Percentiles rank a stretch among this genome's conserved stretches.
Evolutionary conservation across 2,888 invertebrate genomes (phyloP).

Genomic region (Blomia tropicalis): DNA sequence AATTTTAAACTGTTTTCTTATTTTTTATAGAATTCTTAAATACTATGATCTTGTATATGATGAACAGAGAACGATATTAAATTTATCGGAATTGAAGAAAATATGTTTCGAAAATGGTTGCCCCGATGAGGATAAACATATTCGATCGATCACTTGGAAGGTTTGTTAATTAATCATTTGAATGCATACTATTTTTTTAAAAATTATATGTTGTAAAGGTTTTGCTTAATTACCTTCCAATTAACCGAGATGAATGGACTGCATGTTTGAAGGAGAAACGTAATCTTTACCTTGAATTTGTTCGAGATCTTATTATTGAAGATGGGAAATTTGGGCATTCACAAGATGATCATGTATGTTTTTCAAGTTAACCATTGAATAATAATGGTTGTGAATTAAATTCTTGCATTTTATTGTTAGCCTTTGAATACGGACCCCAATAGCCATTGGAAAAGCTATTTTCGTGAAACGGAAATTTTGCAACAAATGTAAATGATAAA

Average conservation of each 20-base stretch:
- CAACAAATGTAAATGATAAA: slow-evolving; percentile 58
- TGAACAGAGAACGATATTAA: not conserved
- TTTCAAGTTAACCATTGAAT: no score
- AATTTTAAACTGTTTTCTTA: slow-evolving; percentile 1
- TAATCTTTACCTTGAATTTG: slow-evolving; percentile 60
- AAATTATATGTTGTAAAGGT: slow-evolving; percentile 8
- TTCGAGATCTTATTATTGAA: slow-evolving; percentile 34
- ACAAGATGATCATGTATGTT: slow-evolving; percentile 25
- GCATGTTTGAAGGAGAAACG: slow-evolving; percentile 55
- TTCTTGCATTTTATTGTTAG: slow-evolving; percentile 38
- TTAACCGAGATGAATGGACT: slow-evolving; percentile 50
- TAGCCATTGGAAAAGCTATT: slow-evolving; percentile 87
- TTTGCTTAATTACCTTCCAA: slow-evolving; percentile 49
- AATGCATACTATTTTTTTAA: not conserved
- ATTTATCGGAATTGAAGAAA: slow-evolving; percentile 9
- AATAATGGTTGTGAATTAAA: not conserved
- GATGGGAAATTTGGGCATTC: slow-evolving; percentile 17
- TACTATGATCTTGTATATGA: slow-evolving; percentile 17
- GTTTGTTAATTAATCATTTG: slow-evolving; percentile 3
- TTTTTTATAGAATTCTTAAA: slow-evolving; percentile 11
- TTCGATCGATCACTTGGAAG: slow-evolving; percentile 25
- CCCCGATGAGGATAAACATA: slow-evolving; percentile 25
- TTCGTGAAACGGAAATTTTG: slow-evolving; percentile 91
- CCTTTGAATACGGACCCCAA: slow-evolving; percentile 87
- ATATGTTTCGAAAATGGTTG: slow-evolving; percentile 23